Evolutionary conservation across 2,113 vertebrate species (phyloP), one percentile per base, ranked within the genome.

Genomic region (Ranitomeya imitator): DNA sequence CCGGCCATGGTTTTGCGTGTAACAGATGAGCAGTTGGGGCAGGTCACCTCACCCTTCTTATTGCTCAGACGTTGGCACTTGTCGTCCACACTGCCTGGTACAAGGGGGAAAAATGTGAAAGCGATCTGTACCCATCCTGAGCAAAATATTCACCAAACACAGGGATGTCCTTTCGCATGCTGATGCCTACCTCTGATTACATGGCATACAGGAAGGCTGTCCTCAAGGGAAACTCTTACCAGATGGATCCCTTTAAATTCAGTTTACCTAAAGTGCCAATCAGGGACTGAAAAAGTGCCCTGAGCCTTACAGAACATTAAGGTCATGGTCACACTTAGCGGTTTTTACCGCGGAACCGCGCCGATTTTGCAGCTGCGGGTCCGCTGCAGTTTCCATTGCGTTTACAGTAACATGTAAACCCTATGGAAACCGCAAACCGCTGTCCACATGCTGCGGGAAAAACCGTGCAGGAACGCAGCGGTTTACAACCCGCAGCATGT

Each of bases 1-100:
- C 98, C 98, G 6, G 96, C 94, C 2, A 98, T 89, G 2, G 98
- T 99, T 94, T 99, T 99, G 71, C 97, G 94, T 87, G 97, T 97
- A 91, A 98, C 96, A 51, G 97, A 94, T 0, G 92, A 95, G 90
- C 98, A 99, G 90, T 96, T 99, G 77, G 98, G 98, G 90, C 98
- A 99, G 78, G 96, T 90, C 0, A 98, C 96, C 90, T 98, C 97
- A 0, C 97, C 97, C 65, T 95, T 95, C 92, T 99, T 98, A 0
- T 96, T 96, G 92, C 98, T 97, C 51, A 95, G 93, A 78, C 95
- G 94, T 90, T 97, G 97, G 97, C 96, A 98, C 90, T 96, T 96
- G 21, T 95, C 95, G 88, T 99, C 98, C 0, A 94, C 93, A 89
- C 92, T 95, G 90, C 92, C 94, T 95, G 94, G 83, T 3, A 65